phyloP scores from a whole-genome alignment of 2,888 invertebrate genomes.

The Sthenelais limicola region DNA sequence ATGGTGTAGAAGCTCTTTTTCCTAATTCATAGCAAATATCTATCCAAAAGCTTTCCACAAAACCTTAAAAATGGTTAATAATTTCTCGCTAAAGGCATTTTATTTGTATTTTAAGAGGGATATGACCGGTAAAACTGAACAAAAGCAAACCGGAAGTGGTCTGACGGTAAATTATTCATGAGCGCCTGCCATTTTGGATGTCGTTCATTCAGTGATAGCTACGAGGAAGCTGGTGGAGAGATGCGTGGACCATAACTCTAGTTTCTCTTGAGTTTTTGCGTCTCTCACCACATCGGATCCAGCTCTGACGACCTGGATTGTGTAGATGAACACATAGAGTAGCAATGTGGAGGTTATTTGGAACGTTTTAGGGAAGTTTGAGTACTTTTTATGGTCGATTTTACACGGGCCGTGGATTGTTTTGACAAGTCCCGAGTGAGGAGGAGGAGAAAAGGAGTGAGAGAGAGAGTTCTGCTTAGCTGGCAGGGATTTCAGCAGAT shows the following conservation, averaged over 20 bases:
- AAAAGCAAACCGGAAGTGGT: too few relatives aligned
- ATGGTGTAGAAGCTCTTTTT: too few relatives aligned
- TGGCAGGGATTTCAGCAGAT: background rate
- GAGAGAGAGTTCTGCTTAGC: background rate
- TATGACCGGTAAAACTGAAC: too few relatives aligned
- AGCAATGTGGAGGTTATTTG: background rate
- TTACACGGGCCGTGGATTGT: slow-evolving; percentile 2
- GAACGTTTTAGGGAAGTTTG: slow-evolving; percentile 24
- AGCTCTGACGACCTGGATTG: background rate
- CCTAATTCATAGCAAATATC: too few relatives aligned
- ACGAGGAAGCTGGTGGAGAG: slow-evolving; percentile 36
- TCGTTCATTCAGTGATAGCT: slow-evolving; percentile 28
- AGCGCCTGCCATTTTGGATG: slow-evolving; percentile 41
- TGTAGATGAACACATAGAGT: background rate
- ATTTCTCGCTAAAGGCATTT: too few relatives aligned
- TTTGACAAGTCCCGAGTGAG: slow-evolving; percentile 17
- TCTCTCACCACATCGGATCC: background rate
- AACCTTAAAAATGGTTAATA: too few relatives aligned
- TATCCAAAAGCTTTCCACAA: too few relatives aligned
- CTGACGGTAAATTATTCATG: slow-evolving; percentile 39
- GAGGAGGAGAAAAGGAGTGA: slow-evolving; percentile 1
- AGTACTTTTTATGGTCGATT: too few relatives aligned
- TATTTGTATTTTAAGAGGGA: too few relatives aligned
- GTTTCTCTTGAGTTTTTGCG: background rate
- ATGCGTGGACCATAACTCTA: background rate